These are phyloP conservation scores for Zonitis immaculata DNA, from an alignment of 2,888 invertebrate species.

Conservation along the genomic window DNA sequence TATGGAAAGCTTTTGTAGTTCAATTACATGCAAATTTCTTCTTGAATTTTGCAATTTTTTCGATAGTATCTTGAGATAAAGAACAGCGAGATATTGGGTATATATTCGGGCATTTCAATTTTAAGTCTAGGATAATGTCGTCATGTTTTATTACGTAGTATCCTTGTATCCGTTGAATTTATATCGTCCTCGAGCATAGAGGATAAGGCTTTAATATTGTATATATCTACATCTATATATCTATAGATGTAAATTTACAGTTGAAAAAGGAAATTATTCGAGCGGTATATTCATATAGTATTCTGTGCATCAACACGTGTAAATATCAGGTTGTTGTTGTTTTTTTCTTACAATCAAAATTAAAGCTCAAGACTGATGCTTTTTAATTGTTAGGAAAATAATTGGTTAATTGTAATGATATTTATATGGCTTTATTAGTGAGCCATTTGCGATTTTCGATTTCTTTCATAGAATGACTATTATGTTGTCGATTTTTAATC, in stretches of 20 bases:
- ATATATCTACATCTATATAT: slow-evolving; percentile 4
- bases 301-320: neutral
- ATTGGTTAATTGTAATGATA: too few relatives aligned
- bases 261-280: neutral
- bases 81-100: neutral
- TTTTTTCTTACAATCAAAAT: too few relatives aligned
- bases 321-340: too few relatives aligned
- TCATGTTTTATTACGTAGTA: slow-evolving; percentile 7
- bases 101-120: slow-evolving; percentile 4
- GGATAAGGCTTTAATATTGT: slow-evolving; percentile 6
- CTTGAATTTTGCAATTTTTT: neutral
- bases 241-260: neutral
- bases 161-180: slow-evolving; percentile 8
- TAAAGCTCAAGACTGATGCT: too few relatives aligned
- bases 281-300: slow-evolving; percentile 1
- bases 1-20: slow-evolving; percentile 5
- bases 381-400: too few relatives aligned
- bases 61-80: neutral
- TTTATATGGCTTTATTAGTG: too few relatives aligned
- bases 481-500: too few relatives aligned
- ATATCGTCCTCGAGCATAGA: slow-evolving; percentile 1
- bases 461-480: too few relatives aligned
- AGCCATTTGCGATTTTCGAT: too few relatives aligned
- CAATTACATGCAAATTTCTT: slow-evolving; percentile 13
- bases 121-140: slow-evolving; percentile 7